Conservation (phyloP, 2,888 invertebrate genomes). For the Colletes collaris region DNA sequence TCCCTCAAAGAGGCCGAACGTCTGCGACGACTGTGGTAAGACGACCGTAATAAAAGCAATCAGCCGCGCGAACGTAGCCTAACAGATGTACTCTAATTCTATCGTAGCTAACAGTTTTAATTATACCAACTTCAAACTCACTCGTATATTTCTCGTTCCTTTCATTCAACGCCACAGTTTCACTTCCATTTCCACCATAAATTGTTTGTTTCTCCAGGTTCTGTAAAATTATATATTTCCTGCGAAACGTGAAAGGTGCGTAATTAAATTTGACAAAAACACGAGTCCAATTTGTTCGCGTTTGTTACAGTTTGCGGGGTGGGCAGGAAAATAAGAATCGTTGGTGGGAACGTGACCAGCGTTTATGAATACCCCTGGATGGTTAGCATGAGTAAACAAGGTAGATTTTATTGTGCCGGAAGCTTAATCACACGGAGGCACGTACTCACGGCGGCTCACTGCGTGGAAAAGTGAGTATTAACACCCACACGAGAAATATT, state of each 20-base stretch:
- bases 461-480: constrained; percentile 87
- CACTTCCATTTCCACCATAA: no score
- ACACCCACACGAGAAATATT: background rate
- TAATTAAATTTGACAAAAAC: background rate
- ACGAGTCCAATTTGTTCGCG: background rate
- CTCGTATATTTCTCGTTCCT: background rate
- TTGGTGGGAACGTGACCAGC: constrained; percentile 88
- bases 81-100: no score
- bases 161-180: background rate
- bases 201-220: no score
- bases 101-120: no score
- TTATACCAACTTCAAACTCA: no score
- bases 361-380: constrained; percentile 91
- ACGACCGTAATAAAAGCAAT: constrained; percentile 8
- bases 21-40: constrained; percentile 79
- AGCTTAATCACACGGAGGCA: constrained; percentile 88
- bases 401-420: constrained; percentile 89
- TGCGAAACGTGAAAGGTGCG: background rate
- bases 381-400: constrained; percentile 87
- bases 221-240: background rate
- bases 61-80: background rate
- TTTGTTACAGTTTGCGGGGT: constrained; percentile 85
- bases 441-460: constrained; percentile 91
- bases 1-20: constrained; percentile 68
- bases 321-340: constrained; percentile 86